Percentiles rank a stretch among this genome's conserved stretches.
Conservation (phyloP, 2,113 vertebrate genomes). For the Festucalex cinctus region DNA sequence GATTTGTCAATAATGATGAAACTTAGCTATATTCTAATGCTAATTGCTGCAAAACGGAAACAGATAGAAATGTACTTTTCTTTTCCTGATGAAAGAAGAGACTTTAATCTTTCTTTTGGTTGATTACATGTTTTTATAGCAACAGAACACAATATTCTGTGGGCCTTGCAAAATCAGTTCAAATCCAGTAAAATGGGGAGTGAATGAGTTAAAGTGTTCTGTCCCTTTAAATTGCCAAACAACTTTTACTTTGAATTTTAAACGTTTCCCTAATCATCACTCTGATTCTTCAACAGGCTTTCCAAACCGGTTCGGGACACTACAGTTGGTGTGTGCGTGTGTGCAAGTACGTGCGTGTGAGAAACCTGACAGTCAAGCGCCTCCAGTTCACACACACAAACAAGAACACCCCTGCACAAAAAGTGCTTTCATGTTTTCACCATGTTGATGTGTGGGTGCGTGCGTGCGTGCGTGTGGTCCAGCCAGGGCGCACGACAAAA, state of each 20-base stretch:
- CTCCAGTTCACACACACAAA: constrained; percentile 16
- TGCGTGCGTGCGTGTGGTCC: constrained; percentile 26
- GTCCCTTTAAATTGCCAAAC: too few species aligned
- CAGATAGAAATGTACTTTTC: too few species aligned
- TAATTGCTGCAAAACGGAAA: too few species aligned
- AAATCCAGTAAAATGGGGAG: too few species aligned
- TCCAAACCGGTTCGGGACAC: constrained; percentile 16
- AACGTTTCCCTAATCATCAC: background rate
- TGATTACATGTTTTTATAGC: too few species aligned
- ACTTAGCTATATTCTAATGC: too few species aligned
- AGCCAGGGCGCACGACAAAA: constrained; percentile 24
- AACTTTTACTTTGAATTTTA: too few species aligned
- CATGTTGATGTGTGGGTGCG: constrained; percentile 29
- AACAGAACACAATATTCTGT: too few species aligned
- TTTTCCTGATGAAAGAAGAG: too few species aligned
- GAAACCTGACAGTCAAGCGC: constrained; percentile 20
- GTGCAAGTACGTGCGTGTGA: constrained; percentile 15
- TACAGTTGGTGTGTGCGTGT: constrained; percentile 5
- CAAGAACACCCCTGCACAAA: constrained; percentile 29
- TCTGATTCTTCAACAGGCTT: background rate
- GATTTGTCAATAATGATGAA: too few species aligned
- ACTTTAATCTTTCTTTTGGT: too few species aligned
- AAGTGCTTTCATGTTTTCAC: constrained; percentile 45
- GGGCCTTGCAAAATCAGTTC: background rate
- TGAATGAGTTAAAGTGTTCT: too few species aligned